Base-by-base conservation (phyloP, 2,113 vertebrate genomes). In the Stigmatopora nigra region DNA sequence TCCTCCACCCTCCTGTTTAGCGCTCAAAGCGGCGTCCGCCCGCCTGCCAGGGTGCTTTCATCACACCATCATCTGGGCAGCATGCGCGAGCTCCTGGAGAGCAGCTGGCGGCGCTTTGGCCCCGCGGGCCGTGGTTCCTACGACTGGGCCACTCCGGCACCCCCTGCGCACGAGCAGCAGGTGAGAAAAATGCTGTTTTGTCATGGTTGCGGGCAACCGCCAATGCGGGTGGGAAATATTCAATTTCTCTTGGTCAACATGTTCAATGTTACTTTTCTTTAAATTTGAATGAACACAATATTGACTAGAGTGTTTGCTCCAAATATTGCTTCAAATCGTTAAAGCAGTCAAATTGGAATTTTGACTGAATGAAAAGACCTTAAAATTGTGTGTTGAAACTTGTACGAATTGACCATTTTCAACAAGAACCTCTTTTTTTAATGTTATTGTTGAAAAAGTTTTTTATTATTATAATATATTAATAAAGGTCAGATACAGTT, bases 31-130 rank as follows among this genome's bases (percentile, higher is more conserved):
- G 16, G 44, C 31, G 20, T 57, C 41, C 56, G 69, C 25, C 25
- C 25, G 25, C 25, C 25, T 3, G 25, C 35, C 69, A 53, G 36
- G 63, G 63, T 44, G 52, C 61, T 25, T 14, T 52, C 65, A 62
- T 6, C 61, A 70, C 41, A 17, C 44, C 45, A 2, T 14, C 57
- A 14, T 31, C 60, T 49, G 52, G 17, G 19, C 73, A 89, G 63
- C 78, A 96, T 95, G 94, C 85, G 88, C 73, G 78, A 57, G 73
- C 86, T 93, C 61, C 59, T 91, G 81, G 91, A 92, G 71, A 95
- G 92, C 91, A 95, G 90, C 90, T 94, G 92, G 94, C 91, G 87
- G 75, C 87, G 90, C 88, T 96, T 95, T 35, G 94, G 94, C 72
- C 93, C 93, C 0, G 93, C 93, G 3, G 92, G 92, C 70, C 82